Percentiles rank a stretch among this genome's conserved stretches.
phyloP scores from a whole-genome alignment of 2,113 vertebrate species.

The Crotalus helleri region DNA sequence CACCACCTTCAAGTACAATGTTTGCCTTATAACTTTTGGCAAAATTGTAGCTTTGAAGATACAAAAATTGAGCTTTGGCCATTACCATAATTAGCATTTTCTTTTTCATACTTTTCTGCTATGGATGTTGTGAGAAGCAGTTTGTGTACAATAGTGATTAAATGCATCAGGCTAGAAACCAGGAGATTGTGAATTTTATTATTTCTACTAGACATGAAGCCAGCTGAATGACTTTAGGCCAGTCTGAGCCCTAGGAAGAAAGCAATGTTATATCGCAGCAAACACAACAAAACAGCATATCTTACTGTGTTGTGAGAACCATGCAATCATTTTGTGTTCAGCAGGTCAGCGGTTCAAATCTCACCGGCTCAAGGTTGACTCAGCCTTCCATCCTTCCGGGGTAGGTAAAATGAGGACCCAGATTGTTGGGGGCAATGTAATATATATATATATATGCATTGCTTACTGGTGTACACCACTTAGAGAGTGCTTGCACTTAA shows the following conservation, averaged over 20 bases:
- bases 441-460: too few relatives aligned
- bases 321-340: neutral
- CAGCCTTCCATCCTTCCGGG: too few relatives aligned
- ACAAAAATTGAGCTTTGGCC: neutral
- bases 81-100: neutral
- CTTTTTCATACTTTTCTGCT: neutral
- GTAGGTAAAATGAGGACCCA: too few relatives aligned
- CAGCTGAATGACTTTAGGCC: neutral
- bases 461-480: too few relatives aligned
- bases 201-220: neutral
- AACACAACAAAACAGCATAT: neutral
- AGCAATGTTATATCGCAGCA: neutral
- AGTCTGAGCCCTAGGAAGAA: neutral
- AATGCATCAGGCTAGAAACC: neutral
- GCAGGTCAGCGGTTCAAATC: too few relatives aligned
- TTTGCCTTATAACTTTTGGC: neutral
- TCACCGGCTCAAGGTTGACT: too few relatives aligned
- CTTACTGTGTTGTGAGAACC: neutral
- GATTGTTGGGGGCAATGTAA: too few relatives aligned
- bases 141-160: neutral
- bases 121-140: neutral
- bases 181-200: neutral
- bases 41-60: neutral
- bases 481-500: too few relatives aligned
- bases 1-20: neutral